Percentiles rank a stretch among this genome's conserved stretches.
Conservation (phyloP, 1,140 invertebrate species). For the Drosophila nigrodunni region DNA sequence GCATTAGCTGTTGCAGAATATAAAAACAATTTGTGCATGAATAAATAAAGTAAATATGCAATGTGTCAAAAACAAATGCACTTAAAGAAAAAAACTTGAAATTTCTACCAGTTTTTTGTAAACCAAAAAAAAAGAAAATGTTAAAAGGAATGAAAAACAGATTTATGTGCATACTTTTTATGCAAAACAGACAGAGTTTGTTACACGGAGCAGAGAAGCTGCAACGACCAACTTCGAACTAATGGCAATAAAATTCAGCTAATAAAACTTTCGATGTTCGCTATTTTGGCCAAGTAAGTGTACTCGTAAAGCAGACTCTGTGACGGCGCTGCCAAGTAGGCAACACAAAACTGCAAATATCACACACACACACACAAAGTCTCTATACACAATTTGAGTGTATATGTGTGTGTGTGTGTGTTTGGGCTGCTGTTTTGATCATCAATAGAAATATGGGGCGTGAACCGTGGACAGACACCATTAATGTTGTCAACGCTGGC, state of each 20-base stretch:
- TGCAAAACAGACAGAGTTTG: conserved; percentile 24
- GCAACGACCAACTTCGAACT: background rate
- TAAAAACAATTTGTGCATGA: conserved; percentile 30
- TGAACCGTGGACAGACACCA: conserved; percentile 28
- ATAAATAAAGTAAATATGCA: conserved; percentile 43
- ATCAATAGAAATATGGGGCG: conserved; percentile 23
- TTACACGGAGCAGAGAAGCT: conserved; percentile 1
- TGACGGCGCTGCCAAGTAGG: conserved; percentile 45
- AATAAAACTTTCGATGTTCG: conserved; percentile 44
- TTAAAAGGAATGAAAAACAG: background rate
- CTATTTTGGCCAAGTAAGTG: background rate
- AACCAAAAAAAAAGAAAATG: background rate
- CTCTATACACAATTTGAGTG: background rate
- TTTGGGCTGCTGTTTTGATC: conserved; percentile 17
- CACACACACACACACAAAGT: conserved; percentile 1
- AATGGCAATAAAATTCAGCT: conserved; percentile 27
- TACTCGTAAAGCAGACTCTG: conserved; percentile 17
- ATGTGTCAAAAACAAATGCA: conserved; percentile 39
- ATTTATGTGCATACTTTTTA: conserved; percentile 26
- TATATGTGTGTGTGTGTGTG: background rate
- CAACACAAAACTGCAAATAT: conserved; percentile 33
- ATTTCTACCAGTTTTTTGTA: conserved; percentile 5
- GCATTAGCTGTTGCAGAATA: conserved; percentile 15
- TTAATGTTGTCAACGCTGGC: conserved; percentile 48
- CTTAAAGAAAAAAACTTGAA: conserved; percentile 22